Conservation (phyloP, 2,113 vertebrate species). For the Taurulus bubalis region DNA sequence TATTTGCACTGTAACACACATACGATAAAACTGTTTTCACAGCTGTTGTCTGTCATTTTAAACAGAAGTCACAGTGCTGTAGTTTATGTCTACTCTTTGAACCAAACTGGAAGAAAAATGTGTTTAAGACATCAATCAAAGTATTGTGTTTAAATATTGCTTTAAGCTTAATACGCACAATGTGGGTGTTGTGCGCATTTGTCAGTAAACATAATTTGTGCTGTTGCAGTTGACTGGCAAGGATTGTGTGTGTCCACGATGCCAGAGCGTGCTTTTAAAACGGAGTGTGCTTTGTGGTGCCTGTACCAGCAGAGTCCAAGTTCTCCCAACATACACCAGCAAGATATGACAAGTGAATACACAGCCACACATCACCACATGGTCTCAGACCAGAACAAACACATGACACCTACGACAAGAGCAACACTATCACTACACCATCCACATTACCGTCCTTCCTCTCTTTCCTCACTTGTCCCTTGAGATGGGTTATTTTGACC, state of each 20-base stretch:
- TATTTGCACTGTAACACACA: constrained; percentile 58
- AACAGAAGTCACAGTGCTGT: neutral
- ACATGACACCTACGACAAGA: constrained; percentile 9
- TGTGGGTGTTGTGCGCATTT: constrained; percentile 75
- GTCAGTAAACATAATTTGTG: constrained; percentile 59
- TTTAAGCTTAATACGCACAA: constrained; percentile 87
- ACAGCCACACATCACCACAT: neutral
- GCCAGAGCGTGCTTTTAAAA: constrained; percentile 34
- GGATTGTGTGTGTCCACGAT: constrained; percentile 64
- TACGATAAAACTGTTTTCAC: constrained; percentile 28
- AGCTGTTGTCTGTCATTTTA: constrained; percentile 18
- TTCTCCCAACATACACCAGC: constrained; percentile 38
- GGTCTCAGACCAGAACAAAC: constrained; percentile 11
- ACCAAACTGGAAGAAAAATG: constrained; percentile 35
- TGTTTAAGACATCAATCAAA: constrained; percentile 29
- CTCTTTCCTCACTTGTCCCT: neutral
- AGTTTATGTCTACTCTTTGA: constrained; percentile 32
- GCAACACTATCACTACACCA: constrained; percentile 10
- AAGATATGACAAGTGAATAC: neutral
- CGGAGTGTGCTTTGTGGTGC: constrained; percentile 2
- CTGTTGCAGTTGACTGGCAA: constrained; percentile 35
- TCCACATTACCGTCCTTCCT: constrained; percentile 48
- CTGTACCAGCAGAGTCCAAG: constrained; percentile 3
- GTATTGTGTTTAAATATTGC: constrained; percentile 41
- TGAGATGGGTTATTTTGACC: constrained; percentile 47